These are phyloP conservation scores for Brachionus manjavacas DNA, from an alignment of 1,140 invertebrate species.

Conservation along the genomic window DNA sequence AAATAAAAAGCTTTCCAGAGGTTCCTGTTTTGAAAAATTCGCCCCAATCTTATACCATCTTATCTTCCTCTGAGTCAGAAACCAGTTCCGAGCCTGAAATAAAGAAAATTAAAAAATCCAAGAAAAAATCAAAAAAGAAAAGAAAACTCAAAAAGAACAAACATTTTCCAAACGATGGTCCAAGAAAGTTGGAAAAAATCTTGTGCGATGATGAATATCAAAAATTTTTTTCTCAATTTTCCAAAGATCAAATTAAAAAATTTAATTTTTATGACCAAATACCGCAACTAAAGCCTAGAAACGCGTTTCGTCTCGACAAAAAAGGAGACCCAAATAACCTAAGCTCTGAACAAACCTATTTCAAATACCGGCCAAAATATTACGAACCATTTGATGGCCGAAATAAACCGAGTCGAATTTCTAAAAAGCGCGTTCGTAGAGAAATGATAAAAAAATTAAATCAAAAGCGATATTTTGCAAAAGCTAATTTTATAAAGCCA, in stretches of 20 bases:
- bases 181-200: neutral
- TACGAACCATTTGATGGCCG: neutral
- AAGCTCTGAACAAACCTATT: neutral
- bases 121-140: neutral
- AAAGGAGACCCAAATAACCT: constrained; percentile 35
- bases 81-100: neutral
- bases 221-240: constrained; percentile 12
- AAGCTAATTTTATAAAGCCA: neutral
- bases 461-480: neutral
- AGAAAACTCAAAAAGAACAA: neutral
- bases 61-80: neutral
- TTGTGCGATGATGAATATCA: neutral
- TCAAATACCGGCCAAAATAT: constrained; percentile 5
- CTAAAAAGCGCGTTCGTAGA: neutral
- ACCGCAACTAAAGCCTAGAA: neutral
- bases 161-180: neutral
- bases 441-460: constrained; percentile 27
- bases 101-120: neutral
- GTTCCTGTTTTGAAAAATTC: neutral
- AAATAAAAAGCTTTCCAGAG: neutral
- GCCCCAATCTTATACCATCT: too few species aligned
- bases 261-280: constrained; percentile 19
- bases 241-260: constrained; percentile 25
- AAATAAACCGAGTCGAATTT: neutral
- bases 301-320: constrained; percentile 28